Base-by-base conservation (phyloP, 2,797 vertebrate species). In the Chanos chanos region DNA sequence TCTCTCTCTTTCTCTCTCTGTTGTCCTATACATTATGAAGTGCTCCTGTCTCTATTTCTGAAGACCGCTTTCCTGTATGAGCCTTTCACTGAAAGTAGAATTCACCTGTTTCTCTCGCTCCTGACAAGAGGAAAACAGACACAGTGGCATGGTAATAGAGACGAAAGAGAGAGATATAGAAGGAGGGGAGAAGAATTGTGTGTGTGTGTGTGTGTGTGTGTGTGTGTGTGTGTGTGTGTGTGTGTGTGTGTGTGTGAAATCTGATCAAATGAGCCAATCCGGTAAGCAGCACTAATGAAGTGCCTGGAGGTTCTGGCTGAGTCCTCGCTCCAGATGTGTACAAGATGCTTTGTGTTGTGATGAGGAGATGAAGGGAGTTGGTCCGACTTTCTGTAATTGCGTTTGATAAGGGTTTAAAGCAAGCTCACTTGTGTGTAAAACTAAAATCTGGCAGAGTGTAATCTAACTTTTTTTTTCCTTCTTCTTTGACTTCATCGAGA, bases 181-280 rank as follows among this genome's bases (percentile, higher is more conserved):
- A 36, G 27, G 64, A 73, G 50, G 33, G 45, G 24, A 61, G 37
- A 15, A 24, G 12, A n/a, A 61, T 47, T 40, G 51, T 59, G 64
- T 55, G 59, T 30, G 21, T 28, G 28, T 69, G 16, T 37, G 24
- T 55, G 64, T 57, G 25, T 72, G 44, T 68, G 18, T 47, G 34
- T 40, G 47, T 63, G 49, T 53, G 54, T 44, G 41, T 69, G 50
- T 33, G 59, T 61, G 50, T 69, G 66, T 56, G 47, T 61, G 27
- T 34, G 36, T 61, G 65, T 55, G 66, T 64, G 25, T 25, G 49
- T 34, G 4, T 25, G 44, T 49, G 27, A 34, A 49, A 68, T 71
- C 70, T 73, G 76, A 83, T 83, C 65, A 78, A 82, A 77, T 78
- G 73, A 81, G 64, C 76, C 28, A 74, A 73, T 76, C 53, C 61